Base-by-base conservation (phyloP, 1,140 invertebrate species). In the Plectrocnemia conspersa region DNA sequence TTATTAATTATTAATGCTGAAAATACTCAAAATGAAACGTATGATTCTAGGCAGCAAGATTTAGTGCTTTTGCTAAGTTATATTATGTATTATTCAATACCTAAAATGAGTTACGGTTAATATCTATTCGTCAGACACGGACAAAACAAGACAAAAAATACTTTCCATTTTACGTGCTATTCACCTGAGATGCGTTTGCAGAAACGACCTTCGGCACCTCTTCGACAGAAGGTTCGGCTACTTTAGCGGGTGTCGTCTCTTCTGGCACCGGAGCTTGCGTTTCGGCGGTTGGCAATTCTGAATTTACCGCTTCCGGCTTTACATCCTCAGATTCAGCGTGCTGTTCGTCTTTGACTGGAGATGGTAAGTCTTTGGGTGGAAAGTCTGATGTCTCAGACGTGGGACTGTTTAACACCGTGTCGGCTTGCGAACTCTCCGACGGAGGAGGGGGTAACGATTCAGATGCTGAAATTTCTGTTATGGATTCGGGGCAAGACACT, bases 131-230 rank as follows among this genome's bases (percentile, higher is more conserved):
- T 42, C 59, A 54, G 59, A 57, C 59, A 57, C 54, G 55, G 52
- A 61, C 55, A 57, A 61, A 57, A 61, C 59, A 61, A 54, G 41
- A 61, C 55, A 57, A 52, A 42, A 10, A 61, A 58, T 56, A 55
- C 32, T 58, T 49, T 62, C 60, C 52, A 58, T 62, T 55, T n/a
- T 40, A 38, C 60, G 60, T 58, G 55, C 60, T 62, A 62, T 62
- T 62, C 71, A 75, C 66, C 59, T 64, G 53, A 50, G 59, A 15
- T 29, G 47, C 13, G 15, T 54, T 42, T 32, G 38, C 33, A 32
- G 61, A 58, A 47, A 38, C 40, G 52, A 58, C 32, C 46, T 52
- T 58, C 55, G 58, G 44, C 53, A 63, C 54, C n/a, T 62, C 41
- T 54, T 56, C 35, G 32, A 59, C 56, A 22, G 42, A 40, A 22